Evolutionary conservation across 23 tunicate genomes (phyloP), one percentile per base, ranked within the genome.

Genomic region (Clavelina lepadiformis): DNA sequence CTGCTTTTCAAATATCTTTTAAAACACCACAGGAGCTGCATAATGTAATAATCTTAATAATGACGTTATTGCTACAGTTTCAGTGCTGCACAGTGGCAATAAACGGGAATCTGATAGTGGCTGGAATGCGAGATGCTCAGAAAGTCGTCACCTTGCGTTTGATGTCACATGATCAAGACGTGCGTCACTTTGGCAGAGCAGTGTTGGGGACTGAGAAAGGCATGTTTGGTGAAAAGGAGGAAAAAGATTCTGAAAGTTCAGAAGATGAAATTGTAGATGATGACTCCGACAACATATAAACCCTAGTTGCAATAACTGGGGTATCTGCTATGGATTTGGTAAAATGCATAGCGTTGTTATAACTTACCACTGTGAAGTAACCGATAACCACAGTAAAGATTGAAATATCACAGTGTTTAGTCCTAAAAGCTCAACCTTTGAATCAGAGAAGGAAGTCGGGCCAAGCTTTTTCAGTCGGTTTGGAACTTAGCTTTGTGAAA

Each of bases 61-160:
- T n/a, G n/a, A n/a, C n/a, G n/a, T 70, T 52, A 21, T 19, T 72
- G 13, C 18, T 71, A 18, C 62, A 89, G 97, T 76, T 89, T 46
- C 72, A 51, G 35, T 89, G 89, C 38, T 81, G 97, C 51, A 89
- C 82, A 1, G 89, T 81, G 1, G 97, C 97, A 0, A 63, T 89
- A 80, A 33, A 76, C 46, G 97, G 97, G 8, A 72, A 74, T 23
- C 77, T 89, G 30, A 69, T 81, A 32, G 68, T 89, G 3, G 79
- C 74, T 26, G 97, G 97, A 46, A 51, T 81, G 70, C 28, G 57
- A 56, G 91, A 78, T 34, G 46, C 61, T 11, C 78, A 76, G 30
- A 35, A 35, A 33, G 86, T 78, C 6, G 76, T 80, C 28, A 89
- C 97, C 3, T 73, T 89, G 33, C 97, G 97, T 15, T 47, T 89